phyloP scores from a whole-genome alignment of 2,888 invertebrate species.

The Amaurobius ferox region DNA sequence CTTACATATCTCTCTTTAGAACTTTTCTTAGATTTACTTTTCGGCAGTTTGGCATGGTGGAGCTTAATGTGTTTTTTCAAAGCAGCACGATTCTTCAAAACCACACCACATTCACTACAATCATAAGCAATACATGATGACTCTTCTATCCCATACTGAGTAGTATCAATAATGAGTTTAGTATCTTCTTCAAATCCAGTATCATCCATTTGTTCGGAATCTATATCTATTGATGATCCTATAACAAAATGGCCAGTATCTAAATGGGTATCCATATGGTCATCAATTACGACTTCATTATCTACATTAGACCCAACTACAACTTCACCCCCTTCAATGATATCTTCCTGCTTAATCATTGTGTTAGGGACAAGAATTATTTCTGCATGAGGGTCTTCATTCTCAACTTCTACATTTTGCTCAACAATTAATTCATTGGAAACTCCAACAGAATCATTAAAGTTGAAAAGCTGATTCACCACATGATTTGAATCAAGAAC shows the following conservation, averaged over 20 bases:
- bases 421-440: slow-evolving; percentile 73
- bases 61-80: slow-evolving; percentile 78
- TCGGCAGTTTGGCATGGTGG: slow-evolving; percentile 75
- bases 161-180: slow-evolving; percentile 73
- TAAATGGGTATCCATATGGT: slow-evolving; percentile 57
- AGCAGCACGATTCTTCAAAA: slow-evolving; percentile 78
- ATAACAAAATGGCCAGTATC: slow-evolving; percentile 61
- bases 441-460: slow-evolving; percentile 67
- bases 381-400: slow-evolving; percentile 72
- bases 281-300: slow-evolving; percentile 74
- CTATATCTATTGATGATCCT: slow-evolving; percentile 58
- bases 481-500: slow-evolving; percentile 63
- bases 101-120: slow-evolving; percentile 78
- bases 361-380: slow-evolving; percentile 74
- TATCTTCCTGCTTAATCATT: slow-evolving; percentile 73
- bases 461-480: slow-evolving; percentile 63
- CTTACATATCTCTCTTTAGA: slow-evolving; percentile 13
- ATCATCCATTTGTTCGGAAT: slow-evolving; percentile 65
- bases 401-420: slow-evolving; percentile 70
- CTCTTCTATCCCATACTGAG: slow-evolving; percentile 60
- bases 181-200: slow-evolving; percentile 69
- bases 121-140: slow-evolving; percentile 76
- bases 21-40: slow-evolving; percentile 56
- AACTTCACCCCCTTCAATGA: slow-evolving; percentile 74
- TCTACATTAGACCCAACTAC: slow-evolving; percentile 72